phyloP scores from a whole-genome alignment of 2,797 vertebrate genomes.

The Sebastes miniatus region DNA sequence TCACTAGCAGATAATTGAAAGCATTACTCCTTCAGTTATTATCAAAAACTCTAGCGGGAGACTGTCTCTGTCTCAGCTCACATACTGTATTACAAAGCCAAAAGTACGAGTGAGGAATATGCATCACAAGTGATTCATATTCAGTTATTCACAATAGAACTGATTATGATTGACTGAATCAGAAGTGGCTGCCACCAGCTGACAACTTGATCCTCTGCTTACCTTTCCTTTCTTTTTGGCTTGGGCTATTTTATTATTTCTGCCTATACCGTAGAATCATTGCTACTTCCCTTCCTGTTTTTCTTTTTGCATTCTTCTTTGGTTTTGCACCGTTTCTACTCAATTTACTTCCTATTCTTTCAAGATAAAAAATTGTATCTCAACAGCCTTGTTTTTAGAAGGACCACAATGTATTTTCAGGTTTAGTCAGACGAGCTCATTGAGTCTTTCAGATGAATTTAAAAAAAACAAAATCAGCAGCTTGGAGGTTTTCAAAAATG shows the following conservation, averaged over 20 bases:
- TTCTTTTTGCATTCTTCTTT: not conserved
- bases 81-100: conserved; percentile 18
- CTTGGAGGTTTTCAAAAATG: conserved; percentile 7
- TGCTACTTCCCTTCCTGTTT: not conserved
- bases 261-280: not conserved
- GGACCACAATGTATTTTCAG: not conserved
- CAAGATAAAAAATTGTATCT: not conserved
- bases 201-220: conserved; percentile 19
- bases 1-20: conserved; percentile 41
- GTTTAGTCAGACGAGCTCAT: not conserved
- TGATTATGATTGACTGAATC: conserved; percentile 42
- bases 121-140: conserved; percentile 33
- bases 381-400: not conserved
- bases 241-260: not conserved
- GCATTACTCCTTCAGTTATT: conserved; percentile 25
- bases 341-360: not conserved
- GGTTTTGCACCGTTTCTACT: not conserved
- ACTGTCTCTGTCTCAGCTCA: conserved; percentile 7
- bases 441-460: not conserved
- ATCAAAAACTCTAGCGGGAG: not conserved
- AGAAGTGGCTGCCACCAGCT: conserved; percentile 26
- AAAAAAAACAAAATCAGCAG: conserved; percentile 4
- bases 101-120: conserved; percentile 15
- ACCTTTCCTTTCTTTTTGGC: conserved; percentile 18
- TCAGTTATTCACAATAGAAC: conserved; percentile 50